Conservation (phyloP, 2,797 vertebrate species). For the Acrossocheilus fasciatus region DNA sequence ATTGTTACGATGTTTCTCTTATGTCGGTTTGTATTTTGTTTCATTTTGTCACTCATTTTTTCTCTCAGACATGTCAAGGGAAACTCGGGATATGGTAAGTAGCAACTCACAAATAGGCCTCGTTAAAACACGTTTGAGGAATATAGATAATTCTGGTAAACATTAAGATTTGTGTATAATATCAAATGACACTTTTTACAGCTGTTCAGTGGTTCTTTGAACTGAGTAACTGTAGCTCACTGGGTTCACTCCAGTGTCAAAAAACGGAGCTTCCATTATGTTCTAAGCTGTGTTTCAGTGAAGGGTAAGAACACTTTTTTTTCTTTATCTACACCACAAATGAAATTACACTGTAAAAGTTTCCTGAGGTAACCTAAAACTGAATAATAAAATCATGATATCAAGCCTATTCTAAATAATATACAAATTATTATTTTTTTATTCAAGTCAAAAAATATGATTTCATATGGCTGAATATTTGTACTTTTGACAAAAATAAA, state of each 20-base stretch:
- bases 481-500: neutral
- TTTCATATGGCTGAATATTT: neutral
- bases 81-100: constrained; percentile 43
- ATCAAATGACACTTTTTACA: neutral
- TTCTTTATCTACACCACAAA: neutral
- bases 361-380: neutral
- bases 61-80: constrained; percentile 1
- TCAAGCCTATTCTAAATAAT: neutral
- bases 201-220: constrained; percentile 58
- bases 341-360: neutral
- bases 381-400: neutral
- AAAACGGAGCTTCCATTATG: constrained; percentile 69
- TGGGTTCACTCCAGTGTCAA: constrained; percentile 29
- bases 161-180: neutral
- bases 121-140: neutral
- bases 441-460: neutral
- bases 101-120: neutral
- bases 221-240: constrained; percentile 52
- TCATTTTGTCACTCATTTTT: constrained; percentile 17
- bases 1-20: constrained; percentile 29
- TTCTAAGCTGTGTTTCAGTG: constrained; percentile 60
- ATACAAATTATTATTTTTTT: neutral
- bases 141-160: neutral
- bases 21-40: neutral
- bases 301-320: constrained; percentile 62